These are phyloP conservation scores for Actias luna DNA, from an alignment of 2,888 invertebrate species.

Conservation along the genomic window DNA sequence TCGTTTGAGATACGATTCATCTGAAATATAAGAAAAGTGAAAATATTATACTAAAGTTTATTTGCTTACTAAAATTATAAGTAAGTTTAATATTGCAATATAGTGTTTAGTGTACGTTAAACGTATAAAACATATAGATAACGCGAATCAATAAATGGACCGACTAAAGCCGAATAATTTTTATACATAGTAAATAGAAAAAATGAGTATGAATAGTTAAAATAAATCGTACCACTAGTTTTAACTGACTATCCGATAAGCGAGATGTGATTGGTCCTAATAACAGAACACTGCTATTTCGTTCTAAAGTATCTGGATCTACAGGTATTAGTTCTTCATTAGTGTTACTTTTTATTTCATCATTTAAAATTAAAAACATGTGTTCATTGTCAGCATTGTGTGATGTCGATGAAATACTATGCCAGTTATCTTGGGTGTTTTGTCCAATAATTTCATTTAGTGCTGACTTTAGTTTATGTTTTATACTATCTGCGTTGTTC, in stretches of 20 bases:
- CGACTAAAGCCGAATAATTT: background rate
- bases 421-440: conserved; percentile 24
- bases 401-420: conserved; percentile 14
- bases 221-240: conserved; percentile 55
- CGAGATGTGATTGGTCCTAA: conserved; percentile 67
- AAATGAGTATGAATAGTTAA: background rate
- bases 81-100: background rate
- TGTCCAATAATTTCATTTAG: conserved; percentile 34
- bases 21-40: conserved; percentile 44
- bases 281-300: conserved; percentile 66
- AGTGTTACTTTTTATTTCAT: conserved; percentile 61
- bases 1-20: conserved; percentile 66
- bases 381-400: conserved; percentile 45
- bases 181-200: background rate
- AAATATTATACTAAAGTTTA: background rate
- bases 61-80: too few relatives aligned
- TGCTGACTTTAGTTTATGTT: conserved; percentile 31
- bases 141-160: too few relatives aligned
- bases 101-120: too few relatives aligned
- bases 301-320: conserved; percentile 67
- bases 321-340: conserved; percentile 63
- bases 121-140: too few relatives aligned
- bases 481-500: conserved; percentile 27
- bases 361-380: conserved; percentile 70
- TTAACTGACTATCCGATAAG: conserved; percentile 57